Base-by-base conservation (phyloP, 1,140 invertebrate genomes). In the Nasonia giraulti region DNA sequence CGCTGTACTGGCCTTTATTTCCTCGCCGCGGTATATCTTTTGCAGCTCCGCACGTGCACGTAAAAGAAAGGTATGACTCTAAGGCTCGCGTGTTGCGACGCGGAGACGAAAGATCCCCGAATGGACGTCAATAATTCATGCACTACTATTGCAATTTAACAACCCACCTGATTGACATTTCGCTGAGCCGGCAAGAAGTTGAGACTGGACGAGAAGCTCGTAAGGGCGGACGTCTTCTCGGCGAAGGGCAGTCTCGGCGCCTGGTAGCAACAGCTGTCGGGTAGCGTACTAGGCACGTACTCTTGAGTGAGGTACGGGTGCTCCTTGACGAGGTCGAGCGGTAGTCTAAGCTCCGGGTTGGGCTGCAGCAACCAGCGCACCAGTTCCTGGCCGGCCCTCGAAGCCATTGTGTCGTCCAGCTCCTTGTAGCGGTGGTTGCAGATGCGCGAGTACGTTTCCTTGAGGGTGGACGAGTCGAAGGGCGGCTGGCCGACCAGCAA, bases 401-500 rank as follows among this genome's bases (percentile, higher is more conserved):
- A 90, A 4, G 95, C 91, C 12, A 93, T 90, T 23, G 91, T 89
- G 17, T 91, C 90, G 84, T 91, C 91, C 0, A 95, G 95, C 86
- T 96, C 94, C 31, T 91, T 91, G 87, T 96, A 96, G 83, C 95
- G 93, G 91, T 96, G 96, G 84, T 93, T 94, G 82, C 95, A 95
- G 85, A 96, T 96, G 75, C 94, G 90, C 0, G 93, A 90, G 89
- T 96, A 96, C 0, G 96, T 96, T 84, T 96, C 95, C 75, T 93
- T 91, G 14, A 93, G 85, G 87, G 90, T 94, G 6, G 93, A 92
- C 2, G 94, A 96, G 88, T 96, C 96, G 91, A 96, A 96, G 12
- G 96, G 96, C 14, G 96, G 96, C 78, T 95, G 95, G 0, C 96
- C 96, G 23, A 95, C 94, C 23, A 96, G 89, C 84, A 96, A 89